A percentile compares a stretch with the other conserved stretches of the same genome.
These are phyloP conservation scores for Poecilia gillii DNA, from an alignment of 2,797 vertebrate genomes.

Conservation along the genomic window DNA sequence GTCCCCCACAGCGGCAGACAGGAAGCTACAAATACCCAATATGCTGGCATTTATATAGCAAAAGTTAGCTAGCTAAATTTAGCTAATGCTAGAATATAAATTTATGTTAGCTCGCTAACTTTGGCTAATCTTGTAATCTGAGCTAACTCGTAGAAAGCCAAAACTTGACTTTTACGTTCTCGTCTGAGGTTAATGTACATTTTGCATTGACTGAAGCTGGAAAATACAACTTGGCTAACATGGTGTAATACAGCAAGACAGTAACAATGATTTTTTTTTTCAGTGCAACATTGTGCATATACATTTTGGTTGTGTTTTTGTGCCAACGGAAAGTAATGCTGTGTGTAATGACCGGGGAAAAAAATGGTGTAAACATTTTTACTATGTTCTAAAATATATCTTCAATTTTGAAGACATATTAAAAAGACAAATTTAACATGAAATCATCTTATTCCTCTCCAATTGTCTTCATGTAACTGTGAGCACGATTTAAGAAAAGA, in stretches of 20 bases:
- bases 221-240: not conserved
- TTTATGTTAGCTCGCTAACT: not conserved
- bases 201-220: not conserved
- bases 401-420: not conserved
- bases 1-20: not conserved
- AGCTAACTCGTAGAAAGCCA: not conserved
- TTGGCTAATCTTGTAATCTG: not conserved
- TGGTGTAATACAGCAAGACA: not conserved
- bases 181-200: not conserved
- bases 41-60: not conserved
- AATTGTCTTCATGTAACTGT: not conserved
- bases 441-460: not conserved
- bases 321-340: not conserved
- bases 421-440: not conserved
- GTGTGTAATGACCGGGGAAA: not conserved
- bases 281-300: not conserved
- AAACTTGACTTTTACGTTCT: not conserved
- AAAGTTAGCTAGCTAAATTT: not conserved
- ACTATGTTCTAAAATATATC: slow-evolving; percentile 2
- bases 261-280: not conserved
- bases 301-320: not conserved
- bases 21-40: not conserved
- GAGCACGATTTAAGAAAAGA: not conserved
- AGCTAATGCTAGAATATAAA: not conserved
- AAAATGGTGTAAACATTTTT: not conserved